phyloP scores from a whole-genome alignment of 2,797 vertebrate species.

The Vireo griseus region DNA sequence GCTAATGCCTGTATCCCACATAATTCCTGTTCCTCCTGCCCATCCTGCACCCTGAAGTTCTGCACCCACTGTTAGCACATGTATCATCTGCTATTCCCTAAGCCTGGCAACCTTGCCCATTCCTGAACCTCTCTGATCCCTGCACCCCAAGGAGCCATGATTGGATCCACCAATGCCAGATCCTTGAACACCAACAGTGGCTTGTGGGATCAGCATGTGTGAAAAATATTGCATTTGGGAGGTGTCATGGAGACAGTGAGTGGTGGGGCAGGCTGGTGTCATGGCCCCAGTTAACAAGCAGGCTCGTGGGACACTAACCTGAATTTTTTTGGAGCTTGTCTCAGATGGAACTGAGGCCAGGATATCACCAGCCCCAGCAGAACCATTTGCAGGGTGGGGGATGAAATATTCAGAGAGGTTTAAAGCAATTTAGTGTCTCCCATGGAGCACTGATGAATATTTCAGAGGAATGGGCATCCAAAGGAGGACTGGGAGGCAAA shows the following conservation, averaged over 20 bases:
- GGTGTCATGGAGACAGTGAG: accelerated
- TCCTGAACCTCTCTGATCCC: background rate
- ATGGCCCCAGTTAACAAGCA: accelerated
- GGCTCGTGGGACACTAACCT: background rate
- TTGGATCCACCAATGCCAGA: background rate
- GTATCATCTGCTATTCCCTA: background rate
- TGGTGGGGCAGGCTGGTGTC: background rate
- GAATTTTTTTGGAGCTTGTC: background rate
- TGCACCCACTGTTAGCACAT: background rate
- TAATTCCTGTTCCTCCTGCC: background rate
- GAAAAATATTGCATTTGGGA: accelerated
- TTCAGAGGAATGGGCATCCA: background rate
- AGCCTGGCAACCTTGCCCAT: background rate
- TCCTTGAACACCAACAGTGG: accelerated
- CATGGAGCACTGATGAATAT: background rate
- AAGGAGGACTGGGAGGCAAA: background rate
- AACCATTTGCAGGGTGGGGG: accelerated
- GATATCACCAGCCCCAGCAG: background rate
- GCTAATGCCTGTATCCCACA: background rate
- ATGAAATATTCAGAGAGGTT: slow-evolving; percentile 1
- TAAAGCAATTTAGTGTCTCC: background rate
- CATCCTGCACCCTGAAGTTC: accelerated
- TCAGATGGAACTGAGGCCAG: background rate
- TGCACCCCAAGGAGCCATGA: background rate
- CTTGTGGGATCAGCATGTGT: background rate